phyloP scores from a whole-genome alignment of 2,113 vertebrate genomes.

The Aldabrachelys gigantea region DNA sequence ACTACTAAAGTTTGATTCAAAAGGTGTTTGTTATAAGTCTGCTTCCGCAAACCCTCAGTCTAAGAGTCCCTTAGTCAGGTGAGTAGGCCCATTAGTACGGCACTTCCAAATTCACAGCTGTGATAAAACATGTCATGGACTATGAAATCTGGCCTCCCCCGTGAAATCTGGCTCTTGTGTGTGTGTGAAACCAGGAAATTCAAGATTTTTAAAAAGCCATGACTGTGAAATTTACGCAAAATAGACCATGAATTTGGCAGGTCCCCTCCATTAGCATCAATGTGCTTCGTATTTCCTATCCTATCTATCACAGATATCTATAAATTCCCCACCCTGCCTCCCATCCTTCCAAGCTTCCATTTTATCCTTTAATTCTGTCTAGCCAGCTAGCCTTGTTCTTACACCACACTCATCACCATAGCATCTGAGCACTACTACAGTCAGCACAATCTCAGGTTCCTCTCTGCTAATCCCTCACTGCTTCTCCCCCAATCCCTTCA shows the following conservation, averaged over 20 bases:
- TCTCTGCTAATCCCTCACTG: accelerated
- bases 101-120: too few species aligned
- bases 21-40: background rate
- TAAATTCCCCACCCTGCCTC: background rate
- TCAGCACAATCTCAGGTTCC: background rate
- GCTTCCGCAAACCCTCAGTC: background rate
- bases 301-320: background rate
- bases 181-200: too few species aligned
- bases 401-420: background rate
- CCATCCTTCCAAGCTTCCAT: accelerated
- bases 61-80: background rate
- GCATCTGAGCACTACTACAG: background rate
- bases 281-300: background rate
- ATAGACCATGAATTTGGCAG: too few species aligned
- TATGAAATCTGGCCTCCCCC: too few species aligned
- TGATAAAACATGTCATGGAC: too few species aligned
- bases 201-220: too few species aligned
- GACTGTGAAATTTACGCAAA: too few species aligned
- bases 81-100: background rate
- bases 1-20: background rate
- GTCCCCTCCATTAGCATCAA: background rate
- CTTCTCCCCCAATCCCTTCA: background rate
- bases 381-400: background rate
- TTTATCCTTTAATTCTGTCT: background rate
- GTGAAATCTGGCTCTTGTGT: too few species aligned